Evolutionary conservation across 1,140 invertebrate genomes (phyloP), one percentile per base, ranked within the genome.

Genomic region (Leptinotarsa undecemlineata): DNA sequence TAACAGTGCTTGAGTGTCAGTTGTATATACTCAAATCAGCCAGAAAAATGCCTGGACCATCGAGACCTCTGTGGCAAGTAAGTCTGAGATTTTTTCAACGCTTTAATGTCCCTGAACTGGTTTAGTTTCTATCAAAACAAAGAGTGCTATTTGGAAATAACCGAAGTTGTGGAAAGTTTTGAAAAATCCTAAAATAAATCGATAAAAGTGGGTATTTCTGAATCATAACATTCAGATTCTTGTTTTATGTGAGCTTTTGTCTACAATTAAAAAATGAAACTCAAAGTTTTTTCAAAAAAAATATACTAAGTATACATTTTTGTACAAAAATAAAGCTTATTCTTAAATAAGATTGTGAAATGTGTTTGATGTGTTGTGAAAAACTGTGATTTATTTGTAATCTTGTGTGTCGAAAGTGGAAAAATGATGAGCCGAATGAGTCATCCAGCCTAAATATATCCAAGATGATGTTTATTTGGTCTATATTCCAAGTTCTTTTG

Each of bases 51-150:
- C 83, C 83, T 72, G 83, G 83, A 79, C 83, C 83, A 64, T 84
- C 83, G 14, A 82, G 82, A 81, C 83, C 83, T 19, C 77, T 83
- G 47, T 84, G 83, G 83, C 83, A 84, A 81, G 83, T 84, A 73
- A 82, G 83, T 83, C 5, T 5, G 14, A 19, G 13, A 17, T 61
- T 61, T n/a, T 61, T 15, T 19, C 26, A 23, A 71, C n/a, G 14
- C 2, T 57, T n/a, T 57, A 15, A 14, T 57, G 51, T 19, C 51
- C 51, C 6, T 57, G 51, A 57, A 57, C 51, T 19, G 33, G 33
- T 42, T 11, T 42, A 42, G 33, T 42, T 42, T 42, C 2, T 42
- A 11, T 42, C 33, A 42, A 42, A 42, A 42, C 33, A 42, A 42
- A 42, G 33, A 42, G 33, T 11, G 33, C 8, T 42, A 42, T 11